phyloP scores from a whole-genome alignment of 2,797 vertebrate genomes.

The Catostomus latipinnis region DNA sequence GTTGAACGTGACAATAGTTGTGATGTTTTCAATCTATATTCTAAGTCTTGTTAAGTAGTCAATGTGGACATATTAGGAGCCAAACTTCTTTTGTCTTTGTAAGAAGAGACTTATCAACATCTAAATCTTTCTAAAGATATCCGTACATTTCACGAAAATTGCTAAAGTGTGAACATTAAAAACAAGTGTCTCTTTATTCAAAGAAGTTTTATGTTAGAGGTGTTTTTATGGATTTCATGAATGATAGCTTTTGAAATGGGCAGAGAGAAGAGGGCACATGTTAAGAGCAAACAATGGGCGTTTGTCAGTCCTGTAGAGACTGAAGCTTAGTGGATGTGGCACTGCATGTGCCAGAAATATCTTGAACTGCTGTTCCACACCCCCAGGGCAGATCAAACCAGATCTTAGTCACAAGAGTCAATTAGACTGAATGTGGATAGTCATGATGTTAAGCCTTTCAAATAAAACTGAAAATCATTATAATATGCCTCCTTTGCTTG shows the following conservation, averaged over 20 bases:
- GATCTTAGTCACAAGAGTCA: constrained; percentile 40
- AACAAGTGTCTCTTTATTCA: constrained; percentile 33
- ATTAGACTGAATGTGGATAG: constrained; percentile 34
- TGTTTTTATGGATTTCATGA: constrained; percentile 30
- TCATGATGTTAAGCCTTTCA: constrained; percentile 27
- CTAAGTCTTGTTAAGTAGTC: too few species aligned
- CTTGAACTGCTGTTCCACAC: constrained; percentile 28
- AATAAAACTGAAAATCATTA: constrained; percentile 14
- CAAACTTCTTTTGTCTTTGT: not conserved
- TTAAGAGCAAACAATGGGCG: constrained; percentile 7
- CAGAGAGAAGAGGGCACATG: constrained; percentile 18
- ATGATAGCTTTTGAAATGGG: not conserved
- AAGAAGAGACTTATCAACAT: not conserved
- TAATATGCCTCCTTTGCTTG: too few species aligned
- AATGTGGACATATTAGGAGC: not conserved
- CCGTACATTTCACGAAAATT: not conserved
- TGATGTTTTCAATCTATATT: too few species aligned
- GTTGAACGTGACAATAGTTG: too few species aligned
- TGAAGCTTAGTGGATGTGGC: constrained; percentile 47
- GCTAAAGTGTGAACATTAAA: constrained; percentile 18
- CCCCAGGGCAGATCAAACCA: constrained; percentile 34
- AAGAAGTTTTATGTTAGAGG: constrained; percentile 9
- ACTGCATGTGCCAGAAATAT: constrained; percentile 48
- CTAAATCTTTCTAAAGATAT: not conserved
- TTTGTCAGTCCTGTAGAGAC: constrained; percentile 48